Base-by-base conservation (phyloP, 1,140 invertebrate genomes). In the Pygmarrhopalites habei region DNA sequence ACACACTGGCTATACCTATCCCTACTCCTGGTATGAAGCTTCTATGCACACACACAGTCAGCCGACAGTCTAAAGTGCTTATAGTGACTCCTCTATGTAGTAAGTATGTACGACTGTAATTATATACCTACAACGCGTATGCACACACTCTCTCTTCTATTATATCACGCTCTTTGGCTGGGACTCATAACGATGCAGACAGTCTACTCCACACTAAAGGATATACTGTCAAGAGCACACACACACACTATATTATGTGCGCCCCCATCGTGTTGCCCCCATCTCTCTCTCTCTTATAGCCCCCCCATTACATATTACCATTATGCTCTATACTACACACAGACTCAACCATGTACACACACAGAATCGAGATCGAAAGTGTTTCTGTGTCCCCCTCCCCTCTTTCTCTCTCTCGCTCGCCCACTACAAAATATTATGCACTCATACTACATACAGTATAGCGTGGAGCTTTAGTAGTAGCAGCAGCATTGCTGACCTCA, bases 321-420 rank as follows among this genome's bases (percentile, higher is more conserved):
- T 47, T 47, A 47, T 47, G 23, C 44, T 47, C 7, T 47, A 23
- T 35, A 35, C 35, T 56, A 19, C 32, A 56, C 32, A 35, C 19
- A 39, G 49, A 12, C 32, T 28, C 12, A 55, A 1, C 23, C 14
- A 52, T 21, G 28, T 26, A 28, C 25, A 28, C 28, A 52, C 49
- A 52, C 28, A 2, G 49, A 14, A 52, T 52, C 25, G 49, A 67
- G 65, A 67, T 67, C 35, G 65, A 67, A 67, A 67, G 65, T 67
- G 65, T 51, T 59, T 55, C 28, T 41, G 28, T 44, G 32, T 51
- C 44, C 47, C 58, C 43, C 41, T 41, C 39, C 12, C n/a, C 12
- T n/a, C n/a, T 49, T 47, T 61, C 59, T 43, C 59, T 51, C 59
- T 53, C 15, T 29, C 39, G 5, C 39, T 44, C 56, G 7, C 29